phyloP scores from a whole-genome alignment of 2,888 invertebrate genomes.

The Pinctada fucata region DNA sequence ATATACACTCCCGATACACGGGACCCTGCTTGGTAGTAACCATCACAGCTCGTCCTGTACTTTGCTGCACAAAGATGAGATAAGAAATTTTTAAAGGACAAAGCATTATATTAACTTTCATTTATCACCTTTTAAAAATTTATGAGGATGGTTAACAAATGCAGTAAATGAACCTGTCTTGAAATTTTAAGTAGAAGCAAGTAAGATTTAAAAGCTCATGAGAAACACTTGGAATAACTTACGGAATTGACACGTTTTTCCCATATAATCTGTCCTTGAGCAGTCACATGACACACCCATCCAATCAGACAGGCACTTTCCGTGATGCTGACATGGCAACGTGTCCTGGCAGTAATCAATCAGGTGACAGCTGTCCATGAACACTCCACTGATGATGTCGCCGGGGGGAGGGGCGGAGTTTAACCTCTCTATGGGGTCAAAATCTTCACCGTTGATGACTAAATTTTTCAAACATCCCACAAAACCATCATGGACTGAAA shows the following conservation, averaged over 20 bases:
- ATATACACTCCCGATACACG: slow-evolving; percentile 93
- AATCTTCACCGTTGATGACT: slow-evolving; percentile 63
- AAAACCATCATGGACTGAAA: slow-evolving; percentile 66
- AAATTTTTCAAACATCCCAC: slow-evolving; percentile 76
- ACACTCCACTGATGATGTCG: slow-evolving; percentile 58
- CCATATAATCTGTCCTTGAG: slow-evolving; percentile 92
- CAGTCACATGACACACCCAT: slow-evolving; percentile 92
- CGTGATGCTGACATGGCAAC: slow-evolving; percentile 88
- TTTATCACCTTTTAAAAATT: no score
- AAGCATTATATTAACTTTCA: no score
- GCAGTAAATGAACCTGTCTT: neutral
- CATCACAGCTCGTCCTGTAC: slow-evolving; percentile 94
- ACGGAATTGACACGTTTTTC: slow-evolving; percentile 94
- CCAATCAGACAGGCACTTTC: slow-evolving; percentile 92
- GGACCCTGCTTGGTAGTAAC: slow-evolving; percentile 90
- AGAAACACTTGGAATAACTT: slow-evolving; percentile 57
- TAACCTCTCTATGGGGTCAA: slow-evolving; percentile 73
- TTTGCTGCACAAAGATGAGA: slow-evolving; percentile 81
- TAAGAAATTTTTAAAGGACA: no score
- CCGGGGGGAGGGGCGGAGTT: slow-evolving; percentile 52
- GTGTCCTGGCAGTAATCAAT: slow-evolving; percentile 65
- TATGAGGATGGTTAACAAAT: no score
- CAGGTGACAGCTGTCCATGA: slow-evolving; percentile 72
- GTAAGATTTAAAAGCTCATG: neutral
- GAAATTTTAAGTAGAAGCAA: no score